Percentiles rank a stretch among this genome's conserved stretches.
Evolutionary conservation across 1,140 invertebrate genomes (phyloP).

Genomic region (Leguminivora glycinivorella): DNA sequence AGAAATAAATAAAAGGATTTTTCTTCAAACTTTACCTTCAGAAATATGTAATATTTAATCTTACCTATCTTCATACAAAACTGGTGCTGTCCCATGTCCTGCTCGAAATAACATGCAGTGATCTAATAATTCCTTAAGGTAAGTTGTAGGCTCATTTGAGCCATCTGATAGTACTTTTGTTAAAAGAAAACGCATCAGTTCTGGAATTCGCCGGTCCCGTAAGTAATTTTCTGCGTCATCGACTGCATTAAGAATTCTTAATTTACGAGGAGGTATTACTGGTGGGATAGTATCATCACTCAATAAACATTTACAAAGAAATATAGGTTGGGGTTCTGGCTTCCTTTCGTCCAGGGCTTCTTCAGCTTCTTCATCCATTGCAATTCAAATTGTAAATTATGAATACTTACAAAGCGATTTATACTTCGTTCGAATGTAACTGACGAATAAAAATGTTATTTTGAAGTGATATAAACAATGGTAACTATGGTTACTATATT

Average conservation of each 20-base stretch:
- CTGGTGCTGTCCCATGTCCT: conserved; percentile 55
- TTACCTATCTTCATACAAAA: conserved; percentile 63
- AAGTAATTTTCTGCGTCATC: conserved; percentile 64
- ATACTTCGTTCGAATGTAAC: neutral
- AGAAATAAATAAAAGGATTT: neutral
- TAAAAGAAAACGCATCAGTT: conserved; percentile 60
- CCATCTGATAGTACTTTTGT: conserved; percentile 57
- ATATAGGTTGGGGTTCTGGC: conserved; percentile 26
- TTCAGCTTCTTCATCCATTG: conserved; percentile 48
- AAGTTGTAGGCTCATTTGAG: conserved; percentile 51
- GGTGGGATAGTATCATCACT: conserved; percentile 38
- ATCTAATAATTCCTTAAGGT: conserved; percentile 59
- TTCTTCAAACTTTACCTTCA: neutral
- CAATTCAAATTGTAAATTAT: conserved; percentile 1
- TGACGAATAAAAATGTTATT: neutral
- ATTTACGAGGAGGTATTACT: conserved; percentile 50
- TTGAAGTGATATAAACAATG: neutral
- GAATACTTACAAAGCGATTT: neutral
- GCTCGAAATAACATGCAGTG: conserved; percentile 68
- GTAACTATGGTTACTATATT: neutral
- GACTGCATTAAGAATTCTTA: conserved; percentile 53
- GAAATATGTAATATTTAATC: neutral
- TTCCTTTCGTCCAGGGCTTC: conserved; percentile 33
- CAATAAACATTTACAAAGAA: conserved; percentile 54
- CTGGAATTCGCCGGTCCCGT: conserved; percentile 59